Conservation (phyloP, 2,113 vertebrate species). For the Brienomyrus longianalis region DNA sequence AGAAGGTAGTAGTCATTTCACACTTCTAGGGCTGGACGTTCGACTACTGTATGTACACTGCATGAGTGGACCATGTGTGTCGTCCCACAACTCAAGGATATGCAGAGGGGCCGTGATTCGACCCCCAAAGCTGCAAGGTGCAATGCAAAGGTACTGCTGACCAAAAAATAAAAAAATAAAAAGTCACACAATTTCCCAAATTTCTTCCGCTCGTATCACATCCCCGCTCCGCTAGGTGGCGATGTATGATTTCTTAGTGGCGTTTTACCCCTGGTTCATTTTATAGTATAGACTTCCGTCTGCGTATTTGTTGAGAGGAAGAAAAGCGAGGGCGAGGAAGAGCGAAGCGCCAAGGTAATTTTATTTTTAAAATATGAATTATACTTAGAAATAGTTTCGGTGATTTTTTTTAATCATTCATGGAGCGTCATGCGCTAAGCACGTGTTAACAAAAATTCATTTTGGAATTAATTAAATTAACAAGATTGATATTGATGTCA, state of each 20-base stretch:
- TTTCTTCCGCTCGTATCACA: neutral
- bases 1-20: neutral
- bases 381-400: neutral
- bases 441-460: neutral
- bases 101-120: neutral
- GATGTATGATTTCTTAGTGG: neutral
- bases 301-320: neutral
- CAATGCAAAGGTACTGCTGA: neutral
- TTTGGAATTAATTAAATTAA: neutral
- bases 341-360: slow-evolving; percentile 5
- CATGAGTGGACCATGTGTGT: neutral
- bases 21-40: neutral
- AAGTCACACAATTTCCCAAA: neutral
- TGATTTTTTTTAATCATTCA: neutral
- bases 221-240: neutral
- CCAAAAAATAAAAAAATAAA: neutral
- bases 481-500: neutral
- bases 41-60: neutral
- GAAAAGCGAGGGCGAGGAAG: slow-evolving; percentile 14
- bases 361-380: neutral
- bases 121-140: neutral
- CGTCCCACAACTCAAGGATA: neutral
- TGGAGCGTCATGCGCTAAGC: neutral
- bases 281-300: neutral
- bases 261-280: neutral